Evolutionary conservation across 92 coral and sea anemone genomes (phyloP).

Genomic region (Chrysogorgia sp.): DNA sequence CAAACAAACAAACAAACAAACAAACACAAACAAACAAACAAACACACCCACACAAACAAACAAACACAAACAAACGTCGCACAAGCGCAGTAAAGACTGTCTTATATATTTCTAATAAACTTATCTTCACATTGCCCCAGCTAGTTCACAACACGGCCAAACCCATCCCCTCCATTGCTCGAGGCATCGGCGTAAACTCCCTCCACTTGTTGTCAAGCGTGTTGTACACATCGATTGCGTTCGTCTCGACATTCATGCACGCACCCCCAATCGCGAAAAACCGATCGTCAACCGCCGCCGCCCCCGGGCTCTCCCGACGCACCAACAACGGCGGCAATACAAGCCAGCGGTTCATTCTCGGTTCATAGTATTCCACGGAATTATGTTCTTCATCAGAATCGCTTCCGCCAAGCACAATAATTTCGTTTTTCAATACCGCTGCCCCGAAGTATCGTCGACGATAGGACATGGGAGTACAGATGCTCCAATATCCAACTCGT

Average conservation of each 20-base stretch:
- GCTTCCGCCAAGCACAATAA: slow-evolving; percentile 92
- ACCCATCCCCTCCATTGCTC: slow-evolving; percentile 97
- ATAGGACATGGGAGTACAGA: slow-evolving; percentile 85
- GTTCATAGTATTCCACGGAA: slow-evolving; percentile 93
- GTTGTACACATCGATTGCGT: slow-evolving; percentile 79
- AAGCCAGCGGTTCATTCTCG: slow-evolving; percentile 95
- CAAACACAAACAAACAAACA: too few relatives aligned
- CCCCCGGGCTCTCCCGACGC: slow-evolving; percentile 94
- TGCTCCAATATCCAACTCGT: slow-evolving; percentile 88
- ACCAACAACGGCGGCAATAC: slow-evolving; percentile 82
- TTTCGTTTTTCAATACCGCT: slow-evolving; percentile 83
- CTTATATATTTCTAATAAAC: too few relatives aligned
- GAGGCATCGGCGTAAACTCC: slow-evolving; percentile 71
- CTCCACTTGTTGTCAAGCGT: slow-evolving; percentile 90
- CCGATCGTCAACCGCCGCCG: slow-evolving; percentile 77
- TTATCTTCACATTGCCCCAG: too few relatives aligned
- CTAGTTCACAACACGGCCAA: slow-evolving; percentile 71
- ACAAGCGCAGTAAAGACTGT: too few relatives aligned
- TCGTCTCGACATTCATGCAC: slow-evolving; percentile 85
- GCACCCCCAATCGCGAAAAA: slow-evolving; percentile 93
- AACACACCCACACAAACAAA: too few relatives aligned
- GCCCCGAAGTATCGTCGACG: slow-evolving; percentile 97
- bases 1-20: too few relatives aligned
- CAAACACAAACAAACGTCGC: too few relatives aligned
- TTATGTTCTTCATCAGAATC: slow-evolving; percentile 97